Evolutionary conservation across 37 sponge, comb jelly and placozoan species (phyloP).

Genomic region (Chondrilla cf. caribensis): DNA sequence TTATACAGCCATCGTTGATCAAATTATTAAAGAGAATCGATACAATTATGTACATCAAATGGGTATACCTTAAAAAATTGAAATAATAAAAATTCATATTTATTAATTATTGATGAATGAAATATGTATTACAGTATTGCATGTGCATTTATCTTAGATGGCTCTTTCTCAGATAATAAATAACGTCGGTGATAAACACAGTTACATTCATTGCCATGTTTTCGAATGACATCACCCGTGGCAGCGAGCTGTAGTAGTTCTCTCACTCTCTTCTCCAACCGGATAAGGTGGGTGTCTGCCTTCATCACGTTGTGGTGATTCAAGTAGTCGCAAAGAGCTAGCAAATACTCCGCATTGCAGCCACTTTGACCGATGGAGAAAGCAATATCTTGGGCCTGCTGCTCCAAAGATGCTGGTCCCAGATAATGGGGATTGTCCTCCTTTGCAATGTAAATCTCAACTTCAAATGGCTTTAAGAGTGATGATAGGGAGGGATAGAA

Average conservation of each 20-base stretch:
- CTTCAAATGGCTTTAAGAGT: slow-evolving; percentile 33
- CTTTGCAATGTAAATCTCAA: slow-evolving; percentile 81
- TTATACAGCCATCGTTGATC: not conserved
- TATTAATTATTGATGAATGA: too few species aligned
- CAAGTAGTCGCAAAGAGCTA: slow-evolving; percentile 57
- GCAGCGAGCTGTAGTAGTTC: not conserved
- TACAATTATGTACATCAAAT: not conserved
- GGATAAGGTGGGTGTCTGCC: slow-evolving; percentile 47
- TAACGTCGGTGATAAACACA: not conserved
- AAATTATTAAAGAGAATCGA: not conserved
- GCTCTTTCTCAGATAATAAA: too few species aligned
- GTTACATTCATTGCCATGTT: not conserved
- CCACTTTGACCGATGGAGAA: slow-evolving; percentile 75
- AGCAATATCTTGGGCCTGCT: slow-evolving; percentile 68
- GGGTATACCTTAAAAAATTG: not conserved
- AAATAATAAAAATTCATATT: too few species aligned
- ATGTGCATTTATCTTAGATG: too few species aligned
- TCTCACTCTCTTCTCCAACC: slow-evolving; percentile 54
- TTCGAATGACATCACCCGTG: too few species aligned
- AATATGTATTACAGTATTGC: too few species aligned
- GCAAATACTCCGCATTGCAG: slow-evolving; percentile 84
- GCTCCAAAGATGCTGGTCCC: slow-evolving; percentile 66
- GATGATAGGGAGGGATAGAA: slow-evolving; percentile 61
- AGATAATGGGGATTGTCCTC: slow-evolving; percentile 74
- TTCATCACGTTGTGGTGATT: not conserved